Base-by-base conservation (phyloP, 2,113 vertebrate species). In the Nansenia antarctica region DNA sequence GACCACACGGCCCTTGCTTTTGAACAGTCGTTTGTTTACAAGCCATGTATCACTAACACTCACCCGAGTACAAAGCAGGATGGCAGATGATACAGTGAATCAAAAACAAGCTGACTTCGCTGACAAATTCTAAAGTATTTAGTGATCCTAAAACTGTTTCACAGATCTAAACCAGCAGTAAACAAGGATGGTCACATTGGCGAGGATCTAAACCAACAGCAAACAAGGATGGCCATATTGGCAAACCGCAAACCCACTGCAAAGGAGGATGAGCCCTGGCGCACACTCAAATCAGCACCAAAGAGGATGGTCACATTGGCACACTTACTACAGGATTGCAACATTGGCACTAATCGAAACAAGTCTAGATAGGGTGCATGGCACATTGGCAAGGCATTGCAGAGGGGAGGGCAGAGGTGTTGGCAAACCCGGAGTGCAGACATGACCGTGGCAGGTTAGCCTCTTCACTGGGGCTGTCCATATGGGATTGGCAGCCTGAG, bases 381-480 rank as follows among this genome's bases (percentile, higher is more conserved):
- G 87, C 82, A 82, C 75, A 71, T 81, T 27, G 24, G 3, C 24
- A 26, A 24, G 20, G 47, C 8, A 20, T n/a, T n/a, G n/a, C 20
- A 2, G 47, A 52, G 47, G 8, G 47, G 7, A 22, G 47, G 1
- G 47, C 47, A 20, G 47, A n/a, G 20, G 1, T 9, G 2, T 27
- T 54, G 52, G 22, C 52, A 26, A 4, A 54, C 52, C 52, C 24
- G 32, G 5, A 30, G n/a, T 78, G 79, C 69, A 72, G 81, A 73
- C 84, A 77, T 70, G 80, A 78, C 79, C 47, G 22, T 81, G 76
- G 79, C 84, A 76, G 80, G 84, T 86, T 80, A 81, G 76, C 67
- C 29, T 8, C 8, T 81, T 74, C 3, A 67, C 73, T 65, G 83
- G 77, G 78, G 67, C 67, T 58, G 30, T 15, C 27, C 76, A 82